Evolutionary conservation across 2,797 vertebrate species (phyloP).

Genomic region (Rhynchonycteris naso): DNA sequence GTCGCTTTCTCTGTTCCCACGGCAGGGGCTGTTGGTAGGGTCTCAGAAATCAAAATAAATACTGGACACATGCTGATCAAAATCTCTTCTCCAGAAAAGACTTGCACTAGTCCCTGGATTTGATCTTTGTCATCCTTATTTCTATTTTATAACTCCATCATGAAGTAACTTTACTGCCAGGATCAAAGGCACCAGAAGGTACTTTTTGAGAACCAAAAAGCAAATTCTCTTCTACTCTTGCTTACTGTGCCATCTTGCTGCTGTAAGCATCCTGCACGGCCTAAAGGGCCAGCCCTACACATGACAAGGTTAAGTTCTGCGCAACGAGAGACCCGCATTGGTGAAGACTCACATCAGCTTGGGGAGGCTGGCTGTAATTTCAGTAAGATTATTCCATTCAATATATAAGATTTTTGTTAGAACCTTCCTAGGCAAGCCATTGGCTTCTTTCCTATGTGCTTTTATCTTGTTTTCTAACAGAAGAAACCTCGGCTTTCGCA

Average conservation of each 20-base stretch:
- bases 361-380: not conserved
- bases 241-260: not conserved
- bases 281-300: constrained; percentile 41
- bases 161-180: not conserved
- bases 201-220: not conserved
- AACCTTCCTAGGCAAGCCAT: fast-evolving
- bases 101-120: not conserved
- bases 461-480: not conserved
- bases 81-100: not conserved
- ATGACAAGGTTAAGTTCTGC: not conserved
- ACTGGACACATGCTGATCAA: not conserved
- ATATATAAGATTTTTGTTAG: not conserved
- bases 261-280: not conserved
- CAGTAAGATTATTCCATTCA: not conserved
- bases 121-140: not conserved
- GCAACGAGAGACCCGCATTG: not conserved
- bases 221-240: not conserved
- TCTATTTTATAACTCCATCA: not conserved
- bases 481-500: constrained; percentile 20
- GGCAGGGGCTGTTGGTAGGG: not conserved
- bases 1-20: not conserved
- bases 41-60: not conserved
- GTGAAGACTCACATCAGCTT: not conserved
- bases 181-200: not conserved
- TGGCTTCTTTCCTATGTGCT: not conserved